Base-by-base conservation (phyloP, 2,888 invertebrate species). In the Orchestes rusci region DNA sequence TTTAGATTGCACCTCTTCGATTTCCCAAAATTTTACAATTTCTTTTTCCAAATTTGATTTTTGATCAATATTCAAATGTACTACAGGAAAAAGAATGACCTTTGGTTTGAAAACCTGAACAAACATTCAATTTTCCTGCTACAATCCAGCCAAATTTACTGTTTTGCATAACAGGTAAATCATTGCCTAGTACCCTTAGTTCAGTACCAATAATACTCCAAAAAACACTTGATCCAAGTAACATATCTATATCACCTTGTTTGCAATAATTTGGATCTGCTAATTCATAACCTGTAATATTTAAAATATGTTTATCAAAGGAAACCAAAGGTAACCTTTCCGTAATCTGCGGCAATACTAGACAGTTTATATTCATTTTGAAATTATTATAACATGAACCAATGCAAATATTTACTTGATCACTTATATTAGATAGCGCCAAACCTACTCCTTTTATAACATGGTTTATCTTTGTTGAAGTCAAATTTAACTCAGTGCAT, bases 111-210 rank as follows among this genome's bases (percentile, higher is more conserved):
- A n/a, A n/a, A n/a, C n/a, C n/a, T n/a, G n/a, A n/a, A n/a, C n/a
- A n/a, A n/a, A 23, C 27, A 23, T 23, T 23, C 10, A 23, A 23
- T 8, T 23, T 23, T 20, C 52, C 52, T 17, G 52, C 34, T 15
- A 53, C 19, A 19, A 52, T 34, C 49, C 50, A 53, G 12, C 50
- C 53, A 36, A 50, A 39, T 18, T 37, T 31, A 17, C 47, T 43
- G 18, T 52, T 36, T 38, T 45, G 47, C 12, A 52, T 29, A 2
- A 34, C 39, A 4, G 29, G 36, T 2, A 15, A 31, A 23, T 10
- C 23, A 7, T 23, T 5, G 23, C 10, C 10, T 23, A n/a, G n/a
- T n/a, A n/a, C n/a, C n/a, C n/a, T n/a, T n/a, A n/a, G n/a, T n/a
- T n/a, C n/a, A n/a, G n/a, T n/a, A n/a, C n/a, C n/a, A n/a, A n/a